A percentile compares a stretch with the other conserved stretches of the same genome.
phyloP scores from a whole-genome alignment of 1,140 invertebrate genomes.

The Gonatopus flavifemur region DNA sequence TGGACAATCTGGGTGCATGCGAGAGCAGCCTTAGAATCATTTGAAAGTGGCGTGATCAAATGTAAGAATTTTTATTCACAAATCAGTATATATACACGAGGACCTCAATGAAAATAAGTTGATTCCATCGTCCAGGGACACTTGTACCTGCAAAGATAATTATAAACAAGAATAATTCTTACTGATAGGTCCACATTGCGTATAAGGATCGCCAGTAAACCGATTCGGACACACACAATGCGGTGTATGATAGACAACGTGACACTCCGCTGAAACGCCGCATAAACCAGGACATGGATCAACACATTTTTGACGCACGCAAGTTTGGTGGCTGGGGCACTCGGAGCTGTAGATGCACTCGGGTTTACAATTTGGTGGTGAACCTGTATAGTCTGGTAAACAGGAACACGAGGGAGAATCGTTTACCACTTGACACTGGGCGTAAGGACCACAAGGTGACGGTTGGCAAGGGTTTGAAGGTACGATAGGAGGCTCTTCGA shows the following conservation, averaged over 20 bases:
- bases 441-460: conserved; percentile 71
- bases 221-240: conserved; percentile 69
- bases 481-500: not conserved
- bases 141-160: no score
- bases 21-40: not conserved
- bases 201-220: conserved; percentile 68
- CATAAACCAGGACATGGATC: conserved; percentile 77
- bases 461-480: conserved; percentile 55
- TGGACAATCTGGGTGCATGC: not conserved
- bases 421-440: conserved; percentile 56
- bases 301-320: conserved; percentile 68
- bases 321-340: conserved; percentile 68
- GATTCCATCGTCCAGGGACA: no score
- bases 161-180: conserved; percentile 2
- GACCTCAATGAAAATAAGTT: not conserved
- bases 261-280: conserved; percentile 69
- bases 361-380: conserved; percentile 67
- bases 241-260: conserved; percentile 69
- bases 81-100: conserved; percentile 7
- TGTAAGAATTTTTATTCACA: conserved; percentile 4
- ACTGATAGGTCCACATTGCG: conserved; percentile 58
- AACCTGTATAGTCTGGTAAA: conserved; percentile 67
- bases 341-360: conserved; percentile 70
- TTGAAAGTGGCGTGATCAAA: not conserved
- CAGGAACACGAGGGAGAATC: conserved; percentile 61